A percentile compares a stretch with the other conserved stretches of the same genome.
Evolutionary conservation across 2,113 vertebrate species (phyloP).

Genomic region (Epinephelus cyanopodus): DNA sequence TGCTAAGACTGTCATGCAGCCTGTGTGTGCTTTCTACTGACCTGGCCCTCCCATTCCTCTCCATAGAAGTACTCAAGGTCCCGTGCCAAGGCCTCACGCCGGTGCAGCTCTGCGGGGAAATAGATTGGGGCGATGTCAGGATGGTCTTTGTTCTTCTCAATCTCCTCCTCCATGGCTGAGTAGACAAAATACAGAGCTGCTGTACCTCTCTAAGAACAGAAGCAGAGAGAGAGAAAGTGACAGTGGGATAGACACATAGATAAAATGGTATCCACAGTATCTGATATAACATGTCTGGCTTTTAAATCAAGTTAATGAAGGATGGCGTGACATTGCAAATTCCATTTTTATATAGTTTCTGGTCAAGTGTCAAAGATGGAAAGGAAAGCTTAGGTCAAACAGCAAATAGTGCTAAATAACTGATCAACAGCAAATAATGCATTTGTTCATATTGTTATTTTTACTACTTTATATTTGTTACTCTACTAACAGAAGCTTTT

Average conservation of each 20-base stretch:
- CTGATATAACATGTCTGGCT: not conserved
- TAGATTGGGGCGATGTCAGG: constrained; percentile 89
- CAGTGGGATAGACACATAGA: not conserved
- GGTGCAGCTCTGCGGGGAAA: constrained; percentile 91
- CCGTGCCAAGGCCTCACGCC: constrained; percentile 84
- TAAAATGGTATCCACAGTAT: not conserved
- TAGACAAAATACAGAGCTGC: constrained; percentile 92
- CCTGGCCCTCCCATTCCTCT: constrained; percentile 86
- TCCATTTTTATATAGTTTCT: no score
- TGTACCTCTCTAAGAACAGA: constrained; percentile 85
- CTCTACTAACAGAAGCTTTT: no score
- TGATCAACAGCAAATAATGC: not conserved
- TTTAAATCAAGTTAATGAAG: not conserved
- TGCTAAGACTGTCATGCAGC: not conserved
- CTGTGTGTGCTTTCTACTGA: constrained; percentile 69
- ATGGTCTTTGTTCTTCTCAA: constrained; percentile 89
- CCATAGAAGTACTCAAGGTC: constrained; percentile 92
- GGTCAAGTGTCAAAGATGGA: no score
- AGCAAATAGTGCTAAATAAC: not conserved
- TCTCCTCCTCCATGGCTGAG: constrained; percentile 91
- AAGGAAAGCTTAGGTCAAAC: no score
- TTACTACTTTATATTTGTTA: no score
- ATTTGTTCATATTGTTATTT: not conserved
- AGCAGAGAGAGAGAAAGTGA: not conserved
- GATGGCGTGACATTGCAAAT: no score